Evolutionary conservation across 2,888 invertebrate genomes (phyloP).

Genomic region (Diabrotica balteata): DNA sequence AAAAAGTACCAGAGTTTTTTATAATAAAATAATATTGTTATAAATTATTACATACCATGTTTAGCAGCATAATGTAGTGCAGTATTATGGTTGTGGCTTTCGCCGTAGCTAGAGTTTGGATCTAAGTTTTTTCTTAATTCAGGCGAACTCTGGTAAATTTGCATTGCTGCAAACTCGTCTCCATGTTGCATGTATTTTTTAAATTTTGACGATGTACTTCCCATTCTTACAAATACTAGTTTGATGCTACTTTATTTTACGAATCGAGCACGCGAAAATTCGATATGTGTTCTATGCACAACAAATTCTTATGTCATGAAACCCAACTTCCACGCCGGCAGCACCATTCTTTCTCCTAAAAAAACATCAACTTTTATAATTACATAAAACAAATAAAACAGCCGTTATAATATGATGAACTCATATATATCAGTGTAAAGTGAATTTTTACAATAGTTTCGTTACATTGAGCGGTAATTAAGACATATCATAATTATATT

Average conservation of each 20-base stretch:
- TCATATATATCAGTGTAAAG: too few species aligned
- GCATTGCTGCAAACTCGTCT: conserved; percentile 74
- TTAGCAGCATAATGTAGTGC: conserved; percentile 72
- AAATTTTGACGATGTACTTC: conserved; percentile 73
- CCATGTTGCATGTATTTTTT: conserved; percentile 74
- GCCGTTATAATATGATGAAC: too few species aligned
- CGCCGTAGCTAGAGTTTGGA: conserved; percentile 72
- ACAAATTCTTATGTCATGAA: conserved; percentile 56
- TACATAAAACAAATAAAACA: too few species aligned
- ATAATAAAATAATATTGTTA: too few species aligned
- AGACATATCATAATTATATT: too few species aligned
- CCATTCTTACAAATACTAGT: conserved; percentile 61
- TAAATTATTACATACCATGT: conserved; percentile 61
- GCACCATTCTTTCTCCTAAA: conserved; percentile 46
- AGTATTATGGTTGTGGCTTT: conserved; percentile 71
- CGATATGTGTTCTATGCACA: conserved; percentile 49
- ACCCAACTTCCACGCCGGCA: conserved; percentile 46
- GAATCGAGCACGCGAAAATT: conserved; percentile 39
- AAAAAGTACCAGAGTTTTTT: too few species aligned
- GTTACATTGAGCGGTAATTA: too few species aligned
- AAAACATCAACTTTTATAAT: conserved; percentile 10
- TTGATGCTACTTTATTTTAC: conserved; percentile 31
- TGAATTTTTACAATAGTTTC: too few species aligned
- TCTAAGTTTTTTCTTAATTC: conserved; percentile 71
- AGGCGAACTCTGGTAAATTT: conserved; percentile 68